Evolutionary conservation across 2,797 vertebrate species (phyloP).

Genomic region (Scolopax rusticola): DNA sequence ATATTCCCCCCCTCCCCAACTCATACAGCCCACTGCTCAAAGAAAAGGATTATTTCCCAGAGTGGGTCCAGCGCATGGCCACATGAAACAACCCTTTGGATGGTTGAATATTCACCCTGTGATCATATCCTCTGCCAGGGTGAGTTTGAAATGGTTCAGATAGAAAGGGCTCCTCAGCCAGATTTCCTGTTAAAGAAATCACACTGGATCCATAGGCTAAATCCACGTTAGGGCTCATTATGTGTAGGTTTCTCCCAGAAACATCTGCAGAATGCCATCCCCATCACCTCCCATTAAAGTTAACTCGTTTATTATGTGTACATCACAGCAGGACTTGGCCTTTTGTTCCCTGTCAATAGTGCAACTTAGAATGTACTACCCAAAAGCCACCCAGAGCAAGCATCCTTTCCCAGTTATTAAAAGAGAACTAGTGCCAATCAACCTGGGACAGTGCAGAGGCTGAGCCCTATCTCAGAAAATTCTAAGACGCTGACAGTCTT

Average conservation of each 20-base stretch:
- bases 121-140: rapidly evolving
- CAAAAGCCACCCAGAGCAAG: neutral
- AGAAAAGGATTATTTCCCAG: neutral
- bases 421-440: neutral
- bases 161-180: neutral
- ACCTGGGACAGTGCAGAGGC: neutral
- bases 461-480: neutral
- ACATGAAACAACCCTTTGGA: neutral
- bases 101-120: rapidly evolving
- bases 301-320: neutral
- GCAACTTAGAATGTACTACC: neutral
- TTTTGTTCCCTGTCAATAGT: neutral
- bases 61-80: rapidly evolving
- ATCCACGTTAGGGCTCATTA: rapidly evolving
- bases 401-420: neutral
- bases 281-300: neutral
- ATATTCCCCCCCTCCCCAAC: neutral
- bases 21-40: neutral
- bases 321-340: neutral
- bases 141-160: neutral
- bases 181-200: neutral
- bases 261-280: neutral
- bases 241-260: neutral
- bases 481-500: neutral
- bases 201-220: rapidly evolving